These are phyloP conservation scores for Typhlichthys eigenmanni DNA, from an alignment of 2,797 vertebrate species.

Conservation along the genomic window DNA sequence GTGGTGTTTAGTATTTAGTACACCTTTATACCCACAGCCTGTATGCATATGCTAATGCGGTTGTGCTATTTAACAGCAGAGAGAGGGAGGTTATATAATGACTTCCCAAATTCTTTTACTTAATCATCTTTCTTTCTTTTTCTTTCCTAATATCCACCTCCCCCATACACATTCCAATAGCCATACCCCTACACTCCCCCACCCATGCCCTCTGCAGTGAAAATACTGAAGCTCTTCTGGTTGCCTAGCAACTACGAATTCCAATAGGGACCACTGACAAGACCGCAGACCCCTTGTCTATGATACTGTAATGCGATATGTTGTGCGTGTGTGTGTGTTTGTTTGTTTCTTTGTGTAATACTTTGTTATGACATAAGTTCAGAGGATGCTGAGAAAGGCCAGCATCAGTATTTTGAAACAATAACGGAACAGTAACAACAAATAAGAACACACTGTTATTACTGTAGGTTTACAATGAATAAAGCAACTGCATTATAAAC, in stretches of 20 bases:
- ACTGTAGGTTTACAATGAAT: too few relatives aligned
- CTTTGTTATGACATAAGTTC: too few relatives aligned
- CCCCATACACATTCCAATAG: too few relatives aligned
- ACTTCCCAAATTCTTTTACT: constrained; percentile 23
- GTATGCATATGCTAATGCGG: neutral
- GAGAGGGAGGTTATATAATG: constrained; percentile 6
- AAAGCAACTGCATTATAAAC: too few relatives aligned
- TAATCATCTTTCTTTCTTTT: constrained; percentile 28
- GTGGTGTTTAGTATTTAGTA: neutral
- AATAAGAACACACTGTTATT: too few relatives aligned
- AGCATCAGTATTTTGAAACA: too few relatives aligned
- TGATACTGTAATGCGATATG: constrained; percentile 32
- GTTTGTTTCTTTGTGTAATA: neutral
- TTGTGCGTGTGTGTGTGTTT: constrained; percentile 13
- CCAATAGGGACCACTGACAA: constrained; percentile 51
- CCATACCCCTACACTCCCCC: too few relatives aligned
- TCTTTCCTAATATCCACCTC: too few relatives aligned
- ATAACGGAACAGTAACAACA: too few relatives aligned
- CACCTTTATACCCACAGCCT: constrained; percentile 12
- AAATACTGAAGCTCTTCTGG: constrained; percentile 67
- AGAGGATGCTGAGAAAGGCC: too few relatives aligned
- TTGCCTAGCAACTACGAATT: constrained; percentile 77
- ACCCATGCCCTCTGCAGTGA: constrained; percentile 37
- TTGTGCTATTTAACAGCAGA: constrained; percentile 7
- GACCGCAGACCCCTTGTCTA: constrained; percentile 35